A percentile compares a stretch with the other conserved stretches of the same genome.
Evolutionary conservation across 2,113 vertebrate species (phyloP).

Genomic region (Fulmarus glacialis): DNA sequence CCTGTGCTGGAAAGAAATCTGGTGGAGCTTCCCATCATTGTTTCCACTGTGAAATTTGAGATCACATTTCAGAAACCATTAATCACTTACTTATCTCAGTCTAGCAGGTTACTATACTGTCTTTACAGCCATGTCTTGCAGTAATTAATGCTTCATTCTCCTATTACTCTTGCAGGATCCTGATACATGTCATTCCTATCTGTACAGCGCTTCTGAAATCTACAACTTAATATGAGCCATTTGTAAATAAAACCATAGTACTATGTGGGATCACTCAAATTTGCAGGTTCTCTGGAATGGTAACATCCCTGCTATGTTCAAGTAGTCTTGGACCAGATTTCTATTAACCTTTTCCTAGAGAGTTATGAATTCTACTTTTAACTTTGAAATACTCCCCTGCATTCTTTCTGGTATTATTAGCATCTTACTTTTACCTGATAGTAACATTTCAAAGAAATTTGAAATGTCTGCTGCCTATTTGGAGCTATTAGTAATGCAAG

Average conservation of each 20-base stretch:
- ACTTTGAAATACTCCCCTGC: not conserved
- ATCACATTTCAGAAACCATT: not conserved
- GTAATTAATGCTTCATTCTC: not conserved
- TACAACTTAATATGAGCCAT: not conserved
- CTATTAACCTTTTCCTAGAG: not conserved
- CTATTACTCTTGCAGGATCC: not conserved
- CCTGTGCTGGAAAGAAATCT: not conserved
- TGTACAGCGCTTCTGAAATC: not conserved
- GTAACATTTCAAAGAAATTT: not conserved
- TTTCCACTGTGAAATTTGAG: constrained; percentile 4
- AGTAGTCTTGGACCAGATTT: not conserved
- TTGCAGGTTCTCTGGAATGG: not conserved
- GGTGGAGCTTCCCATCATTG: not conserved
- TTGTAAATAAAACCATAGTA: not conserved
- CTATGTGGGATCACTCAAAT: not conserved
- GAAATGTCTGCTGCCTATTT: not conserved
- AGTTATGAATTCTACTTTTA: not conserved
- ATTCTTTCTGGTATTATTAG: not conserved
- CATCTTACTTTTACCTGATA: not conserved
- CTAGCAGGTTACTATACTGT: not conserved
- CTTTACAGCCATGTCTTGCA: not conserved
- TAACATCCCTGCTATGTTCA: not conserved
- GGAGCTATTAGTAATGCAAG: not conserved
- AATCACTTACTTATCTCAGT: not conserved
- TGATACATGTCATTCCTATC: not conserved